Conservation (phyloP, 2,113 vertebrate species). For the Columba livia region DNA sequence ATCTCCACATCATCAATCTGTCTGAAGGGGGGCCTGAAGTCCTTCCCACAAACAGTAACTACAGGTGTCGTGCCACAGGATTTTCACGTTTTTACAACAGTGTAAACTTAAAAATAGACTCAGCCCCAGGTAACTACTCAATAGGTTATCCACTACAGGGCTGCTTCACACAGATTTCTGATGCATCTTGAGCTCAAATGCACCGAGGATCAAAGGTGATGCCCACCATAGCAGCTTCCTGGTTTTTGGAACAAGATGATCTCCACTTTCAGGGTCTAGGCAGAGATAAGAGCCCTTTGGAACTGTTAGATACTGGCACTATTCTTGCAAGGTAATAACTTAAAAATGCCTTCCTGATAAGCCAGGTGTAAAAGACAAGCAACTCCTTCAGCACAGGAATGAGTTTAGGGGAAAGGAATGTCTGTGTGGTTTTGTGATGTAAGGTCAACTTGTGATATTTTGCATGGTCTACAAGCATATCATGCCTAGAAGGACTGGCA, state of each 20-base stretch:
- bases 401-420: background rate
- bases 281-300: background rate
- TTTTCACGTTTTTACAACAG: background rate
- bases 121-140: background rate
- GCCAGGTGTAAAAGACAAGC: background rate
- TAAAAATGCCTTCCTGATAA: background rate
- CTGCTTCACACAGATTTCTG: background rate
- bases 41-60: background rate
- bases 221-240: background rate
- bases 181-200: background rate
- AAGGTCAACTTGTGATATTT: background rate
- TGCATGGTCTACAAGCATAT: background rate
- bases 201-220: background rate
- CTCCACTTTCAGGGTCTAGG: background rate
- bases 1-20: fast-evolving
- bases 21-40: background rate
- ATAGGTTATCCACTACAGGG: background rate
- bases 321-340: fast-evolving
- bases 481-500: background rate
- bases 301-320: background rate
- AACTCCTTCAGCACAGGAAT: background rate
- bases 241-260: background rate
- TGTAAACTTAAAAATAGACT: background rate
- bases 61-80: fast-evolving
- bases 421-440: background rate